Evolutionary conservation across 2,888 invertebrate genomes (phyloP).

Genomic region (Cheilosia variabilis): DNA sequence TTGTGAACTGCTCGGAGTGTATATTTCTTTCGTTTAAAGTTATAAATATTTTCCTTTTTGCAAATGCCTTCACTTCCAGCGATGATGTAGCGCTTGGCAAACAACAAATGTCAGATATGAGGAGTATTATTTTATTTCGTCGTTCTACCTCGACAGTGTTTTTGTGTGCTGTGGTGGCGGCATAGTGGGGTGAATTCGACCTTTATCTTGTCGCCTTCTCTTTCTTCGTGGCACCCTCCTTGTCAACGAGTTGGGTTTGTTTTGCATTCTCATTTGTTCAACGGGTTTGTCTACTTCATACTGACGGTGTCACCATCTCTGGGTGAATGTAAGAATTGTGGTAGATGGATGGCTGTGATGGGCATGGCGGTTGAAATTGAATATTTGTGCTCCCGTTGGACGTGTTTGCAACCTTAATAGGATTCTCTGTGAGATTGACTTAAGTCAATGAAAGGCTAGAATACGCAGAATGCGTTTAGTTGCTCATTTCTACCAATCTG

Average conservation of each 20-base stretch:
- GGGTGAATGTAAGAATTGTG: slow-evolving; percentile 42
- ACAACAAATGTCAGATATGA: slow-evolving; percentile 50
- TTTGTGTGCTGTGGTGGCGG: slow-evolving; percentile 45
- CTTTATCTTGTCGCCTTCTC: slow-evolving; percentile 45
- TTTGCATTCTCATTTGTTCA: slow-evolving; percentile 16
- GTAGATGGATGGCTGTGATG: slow-evolving; percentile 20
- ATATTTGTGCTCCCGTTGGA: not conserved
- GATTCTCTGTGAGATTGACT: too few species aligned
- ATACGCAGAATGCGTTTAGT: too few species aligned
- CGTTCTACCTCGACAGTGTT: slow-evolving; percentile 40
- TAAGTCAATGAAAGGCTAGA: too few species aligned
- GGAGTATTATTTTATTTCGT: slow-evolving; percentile 15
- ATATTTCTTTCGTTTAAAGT: slow-evolving; percentile 13
- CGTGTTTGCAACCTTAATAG: too few species aligned
- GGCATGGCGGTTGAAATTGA: slow-evolving; percentile 22
- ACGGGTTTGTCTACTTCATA: slow-evolving; percentile 25
- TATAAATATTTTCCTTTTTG: slow-evolving; percentile 16
- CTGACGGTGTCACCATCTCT: slow-evolving; percentile 41
- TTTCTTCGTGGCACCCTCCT: slow-evolving; percentile 5
- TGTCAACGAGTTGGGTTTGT: slow-evolving; percentile 14
- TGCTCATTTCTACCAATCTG: too few species aligned
- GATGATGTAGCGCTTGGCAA: slow-evolving; percentile 42
- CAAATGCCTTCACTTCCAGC: slow-evolving; percentile 19
- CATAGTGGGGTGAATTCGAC: slow-evolving; percentile 68
- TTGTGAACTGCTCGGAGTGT: not conserved